Percentiles rank a stretch among this genome's conserved stretches.
phyloP scores from a whole-genome alignment of 2,888 invertebrate genomes.

The Cheilosia pagana region DNA sequence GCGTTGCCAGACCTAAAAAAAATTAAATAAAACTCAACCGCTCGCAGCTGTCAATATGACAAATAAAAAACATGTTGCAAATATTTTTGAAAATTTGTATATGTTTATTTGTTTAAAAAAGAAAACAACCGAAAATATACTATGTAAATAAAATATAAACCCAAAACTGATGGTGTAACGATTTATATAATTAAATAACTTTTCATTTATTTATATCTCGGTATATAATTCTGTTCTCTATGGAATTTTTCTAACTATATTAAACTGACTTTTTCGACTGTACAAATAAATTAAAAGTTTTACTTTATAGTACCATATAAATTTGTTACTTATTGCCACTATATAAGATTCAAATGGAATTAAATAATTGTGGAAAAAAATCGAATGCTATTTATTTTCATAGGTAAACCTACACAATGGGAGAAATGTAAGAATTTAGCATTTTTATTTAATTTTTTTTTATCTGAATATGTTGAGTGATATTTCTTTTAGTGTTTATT shows the following conservation, averaged over 20 bases:
- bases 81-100: conserved; percentile 73
- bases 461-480: conserved; percentile 57
- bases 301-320: conserved; percentile 9
- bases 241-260: conserved; percentile 64
- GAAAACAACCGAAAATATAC: not conserved
- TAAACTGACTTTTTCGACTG: conserved; percentile 46
- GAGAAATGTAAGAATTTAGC: conserved; percentile 11
- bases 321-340: conserved; percentile 51
- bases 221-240: conserved; percentile 6
- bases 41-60: not conserved
- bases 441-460: not conserved
- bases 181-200: conserved; percentile 36
- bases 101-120: conserved; percentile 65
- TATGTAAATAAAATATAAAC: conserved; percentile 35
- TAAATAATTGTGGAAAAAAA: not conserved
- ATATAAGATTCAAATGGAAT: conserved; percentile 22
- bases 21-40: too few relatives aligned
- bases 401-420: conserved; percentile 29
- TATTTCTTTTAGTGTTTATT: conserved; percentile 22
- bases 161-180: conserved; percentile 47
- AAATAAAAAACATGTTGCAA: not conserved
- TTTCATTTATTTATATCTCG: not conserved
- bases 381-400: not conserved
- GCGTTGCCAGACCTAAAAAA: too few relatives aligned
- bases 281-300: conserved; percentile 47